A percentile compares a stretch with the other conserved stretches of the same genome.
These are phyloP conservation scores for Carposina sasakii DNA, from an alignment of 1,140 invertebrate genomes.

Conservation along the genomic window DNA sequence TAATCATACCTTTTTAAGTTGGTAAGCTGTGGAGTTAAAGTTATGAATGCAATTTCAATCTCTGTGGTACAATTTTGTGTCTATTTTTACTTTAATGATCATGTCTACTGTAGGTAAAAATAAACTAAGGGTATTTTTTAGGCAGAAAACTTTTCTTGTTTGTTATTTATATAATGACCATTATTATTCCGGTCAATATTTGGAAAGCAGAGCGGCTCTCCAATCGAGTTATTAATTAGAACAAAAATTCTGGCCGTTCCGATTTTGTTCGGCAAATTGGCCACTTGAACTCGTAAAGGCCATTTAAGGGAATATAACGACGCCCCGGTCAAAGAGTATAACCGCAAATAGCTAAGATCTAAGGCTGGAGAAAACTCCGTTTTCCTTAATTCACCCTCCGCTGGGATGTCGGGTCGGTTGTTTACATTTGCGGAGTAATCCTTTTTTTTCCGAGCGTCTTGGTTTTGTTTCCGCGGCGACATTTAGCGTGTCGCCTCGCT, in stretches of 20 bases:
- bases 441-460: conserved; percentile 26
- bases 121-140: no score
- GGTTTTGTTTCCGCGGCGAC: conserved; percentile 14
- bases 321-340: conserved; percentile 73
- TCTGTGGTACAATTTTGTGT: no score
- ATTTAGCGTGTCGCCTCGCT: conserved; percentile 1
- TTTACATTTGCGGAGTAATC: conserved; percentile 57
- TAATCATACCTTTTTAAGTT: no score
- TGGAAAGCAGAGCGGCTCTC: conserved; percentile 49
- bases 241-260: conserved; percentile 68
- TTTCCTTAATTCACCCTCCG: conserved; percentile 66
- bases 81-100: no score
- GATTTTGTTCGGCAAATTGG: conserved; percentile 69
- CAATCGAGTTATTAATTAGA: conserved; percentile 66
- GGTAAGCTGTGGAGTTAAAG: no score
- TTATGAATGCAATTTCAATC: no score
- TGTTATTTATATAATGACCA: no score
- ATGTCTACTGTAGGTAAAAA: no score
- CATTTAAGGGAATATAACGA: conserved; percentile 68
- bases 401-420: conserved; percentile 45
- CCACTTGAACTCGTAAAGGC: conserved; percentile 70
- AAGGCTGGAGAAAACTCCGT: conserved; percentile 59
- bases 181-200: conserved; percentile 54
- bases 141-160: no score
- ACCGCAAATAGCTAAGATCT: conserved; percentile 70